Base-by-base conservation (phyloP, 2,888 invertebrate species). In the Pilophorus perplexus region DNA sequence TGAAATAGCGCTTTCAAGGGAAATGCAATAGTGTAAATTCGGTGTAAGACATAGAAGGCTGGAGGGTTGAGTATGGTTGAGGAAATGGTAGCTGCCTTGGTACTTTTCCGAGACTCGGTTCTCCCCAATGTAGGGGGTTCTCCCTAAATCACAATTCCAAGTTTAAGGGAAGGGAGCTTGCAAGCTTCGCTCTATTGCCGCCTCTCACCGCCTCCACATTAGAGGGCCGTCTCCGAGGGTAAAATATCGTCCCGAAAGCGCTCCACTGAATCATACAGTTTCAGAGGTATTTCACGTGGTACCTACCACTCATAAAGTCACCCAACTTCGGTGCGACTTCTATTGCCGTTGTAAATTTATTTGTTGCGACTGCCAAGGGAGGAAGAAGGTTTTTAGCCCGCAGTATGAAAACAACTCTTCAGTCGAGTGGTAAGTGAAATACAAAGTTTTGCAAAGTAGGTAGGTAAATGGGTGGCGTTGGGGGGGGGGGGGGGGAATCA, bases 11-110 rank as follows among this genome's bases (percentile, higher is more conserved):
- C 46, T 46, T 22, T 48, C 44, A 27, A 46, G 62, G 60, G 42
- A 52, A 33, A 62, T 44, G 62, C 62, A 62, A 62, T 62, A 62
- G 62, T 62, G 62, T 62, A 62, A 62, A 62, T 62, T 62, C 46
- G 62, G 62, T 46, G 62, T 46, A 46, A 62, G 62, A 62, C 62
- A 62, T 44, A 62, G 48, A 48, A 62, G 62, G 62, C 27, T 28
- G 28, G 62, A 27, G 46, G 44, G 28, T 44, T 44, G 62, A 48
- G 62, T 48, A 62, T 62, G 62, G 62, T 62, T 62, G 44, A 62
- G 62, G 62, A 62, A 62, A 62, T 62, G 62, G 62, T 55, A 62
- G 62, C 62, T 37, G 20, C 46, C 48, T 40, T 48, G 18, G 38
- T 62, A 44, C 62, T 62, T 62, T 48, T 62, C 48, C 62, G 46